Conservation (phyloP, 2,113 vertebrate genomes). For the Glaucomys volans region DNA sequence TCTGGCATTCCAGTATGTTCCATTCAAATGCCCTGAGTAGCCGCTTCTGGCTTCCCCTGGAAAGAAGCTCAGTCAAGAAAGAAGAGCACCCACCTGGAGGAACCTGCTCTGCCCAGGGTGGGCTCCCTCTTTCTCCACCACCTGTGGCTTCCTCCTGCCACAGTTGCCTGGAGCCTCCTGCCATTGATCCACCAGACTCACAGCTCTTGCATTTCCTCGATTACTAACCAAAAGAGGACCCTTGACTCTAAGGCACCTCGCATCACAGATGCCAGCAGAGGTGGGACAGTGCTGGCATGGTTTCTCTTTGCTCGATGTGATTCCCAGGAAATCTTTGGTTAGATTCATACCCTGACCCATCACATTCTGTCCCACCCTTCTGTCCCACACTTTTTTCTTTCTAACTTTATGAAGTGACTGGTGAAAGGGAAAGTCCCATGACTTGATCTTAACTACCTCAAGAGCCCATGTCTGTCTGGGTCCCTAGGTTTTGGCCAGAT, state of each 20-base stretch:
- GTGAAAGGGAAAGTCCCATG: not conserved
- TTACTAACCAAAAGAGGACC: not conserved
- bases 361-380: no score
- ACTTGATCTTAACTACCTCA: not conserved
- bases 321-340: not conserved
- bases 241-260: no score
- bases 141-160: not conserved
- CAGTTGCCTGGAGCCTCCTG: fast-evolving
- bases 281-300: not conserved
- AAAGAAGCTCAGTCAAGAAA: not conserved
- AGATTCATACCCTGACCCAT: not conserved
- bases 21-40: not conserved
- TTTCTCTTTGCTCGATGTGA: not conserved
- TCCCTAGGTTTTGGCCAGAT: not conserved
- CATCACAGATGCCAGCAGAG: not conserved
- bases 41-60: not conserved
- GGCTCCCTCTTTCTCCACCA: not conserved
- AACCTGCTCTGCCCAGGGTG: fast-evolving
- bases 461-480: not conserved
- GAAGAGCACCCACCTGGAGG: not conserved
- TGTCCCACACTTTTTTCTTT: not conserved
- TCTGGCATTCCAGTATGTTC: fast-evolving
- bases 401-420: not conserved
- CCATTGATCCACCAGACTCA: not conserved
- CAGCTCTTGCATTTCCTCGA: not conserved